Evolutionary conservation across 2,113 vertebrate species (phyloP).

Genomic region (Triplophysa siluroides): DNA sequence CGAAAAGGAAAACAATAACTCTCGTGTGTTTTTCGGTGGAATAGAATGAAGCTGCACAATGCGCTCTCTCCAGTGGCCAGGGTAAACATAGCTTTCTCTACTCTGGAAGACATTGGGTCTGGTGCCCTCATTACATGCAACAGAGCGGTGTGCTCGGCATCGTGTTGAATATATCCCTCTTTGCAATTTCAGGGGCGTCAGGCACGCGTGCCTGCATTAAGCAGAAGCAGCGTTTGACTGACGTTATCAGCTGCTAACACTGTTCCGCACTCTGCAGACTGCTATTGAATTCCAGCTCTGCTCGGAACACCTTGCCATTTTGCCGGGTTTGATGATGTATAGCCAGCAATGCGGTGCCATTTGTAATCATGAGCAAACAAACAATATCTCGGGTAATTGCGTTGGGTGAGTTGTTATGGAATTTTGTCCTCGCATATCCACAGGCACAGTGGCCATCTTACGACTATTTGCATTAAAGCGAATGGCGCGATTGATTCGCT

Average conservation of each 20-base stretch:
- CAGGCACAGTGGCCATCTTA: not conserved
- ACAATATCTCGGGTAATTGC: slow-evolving; percentile 33
- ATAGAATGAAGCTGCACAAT: not conserved
- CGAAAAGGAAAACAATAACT: too few species aligned
- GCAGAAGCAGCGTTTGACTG: slow-evolving; percentile 56
- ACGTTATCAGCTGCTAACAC: slow-evolving; percentile 56
- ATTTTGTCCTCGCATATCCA: slow-evolving; percentile 25
- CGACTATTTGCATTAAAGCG: slow-evolving; percentile 6
- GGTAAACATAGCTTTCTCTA: not conserved
- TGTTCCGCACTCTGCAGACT: slow-evolving; percentile 41
- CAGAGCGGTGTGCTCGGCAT: slow-evolving; percentile 14
- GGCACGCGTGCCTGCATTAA: slow-evolving; percentile 45
- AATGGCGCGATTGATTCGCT: slow-evolving; percentile 3
- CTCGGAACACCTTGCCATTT: slow-evolving; percentile 40
- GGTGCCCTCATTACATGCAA: slow-evolving; percentile 40
- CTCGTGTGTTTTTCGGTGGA: too few species aligned
- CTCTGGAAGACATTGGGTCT: slow-evolving; percentile 14
- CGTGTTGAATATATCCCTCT: slow-evolving; percentile 40
- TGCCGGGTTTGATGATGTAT: slow-evolving; percentile 49
- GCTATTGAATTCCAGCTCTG: slow-evolving; percentile 35
- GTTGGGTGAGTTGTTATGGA: slow-evolving; percentile 36
- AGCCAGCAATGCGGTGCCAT: slow-evolving; percentile 12
- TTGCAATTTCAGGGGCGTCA: slow-evolving; percentile 50
- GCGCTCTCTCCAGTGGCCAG: not conserved
- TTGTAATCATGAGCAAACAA: slow-evolving; percentile 48